These are phyloP conservation scores for Calcarius ornatus DNA, from an alignment of 2,113 vertebrate species.

Conservation along the genomic window DNA sequence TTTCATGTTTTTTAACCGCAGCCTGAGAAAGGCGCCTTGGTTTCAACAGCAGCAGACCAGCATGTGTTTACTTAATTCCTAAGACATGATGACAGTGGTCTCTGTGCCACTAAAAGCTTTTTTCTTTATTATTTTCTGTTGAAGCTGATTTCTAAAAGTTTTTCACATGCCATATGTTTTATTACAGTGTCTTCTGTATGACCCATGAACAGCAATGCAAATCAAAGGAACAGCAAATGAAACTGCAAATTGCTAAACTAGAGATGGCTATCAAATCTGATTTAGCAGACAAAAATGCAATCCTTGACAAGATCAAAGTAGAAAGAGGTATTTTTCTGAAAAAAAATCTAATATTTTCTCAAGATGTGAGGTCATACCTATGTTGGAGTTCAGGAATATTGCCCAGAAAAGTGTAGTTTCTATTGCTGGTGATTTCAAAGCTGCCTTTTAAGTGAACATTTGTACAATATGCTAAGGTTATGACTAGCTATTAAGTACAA, in stretches of 20 bases:
- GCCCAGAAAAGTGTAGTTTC: neutral
- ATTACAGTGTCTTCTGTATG: slow-evolving; percentile 83
- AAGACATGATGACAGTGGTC: slow-evolving; percentile 96
- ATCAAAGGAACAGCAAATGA: slow-evolving; percentile 81
- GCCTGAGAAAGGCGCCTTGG: slow-evolving; percentile 95
- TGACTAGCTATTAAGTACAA: neutral
- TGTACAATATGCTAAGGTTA: neutral
- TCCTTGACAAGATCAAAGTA: slow-evolving; percentile 83
- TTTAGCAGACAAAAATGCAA: slow-evolving; percentile 79
- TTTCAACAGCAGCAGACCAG: slow-evolving; percentile 97
- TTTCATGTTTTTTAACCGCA: slow-evolving; percentile 98
- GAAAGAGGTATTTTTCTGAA: slow-evolving; percentile 82
- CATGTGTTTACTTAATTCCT: slow-evolving; percentile 99
- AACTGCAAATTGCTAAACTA: slow-evolving; percentile 83
- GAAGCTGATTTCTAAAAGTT: slow-evolving; percentile 82
- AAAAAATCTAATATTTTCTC: slow-evolving; percentile 39
- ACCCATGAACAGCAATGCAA: slow-evolving; percentile 81
- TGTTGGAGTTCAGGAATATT: neutral
- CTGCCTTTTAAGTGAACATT: neutral
- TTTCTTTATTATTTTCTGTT: slow-evolving; percentile 85
- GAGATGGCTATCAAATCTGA: slow-evolving; percentile 81
- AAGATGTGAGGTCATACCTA: neutral
- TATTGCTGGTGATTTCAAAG: neutral
- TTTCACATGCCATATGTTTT: slow-evolving; percentile 85
- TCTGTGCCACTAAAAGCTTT: slow-evolving; percentile 88